Evolutionary conservation across 1,140 invertebrate genomes (phyloP).

Genomic region (Conus ventricosus): DNA sequence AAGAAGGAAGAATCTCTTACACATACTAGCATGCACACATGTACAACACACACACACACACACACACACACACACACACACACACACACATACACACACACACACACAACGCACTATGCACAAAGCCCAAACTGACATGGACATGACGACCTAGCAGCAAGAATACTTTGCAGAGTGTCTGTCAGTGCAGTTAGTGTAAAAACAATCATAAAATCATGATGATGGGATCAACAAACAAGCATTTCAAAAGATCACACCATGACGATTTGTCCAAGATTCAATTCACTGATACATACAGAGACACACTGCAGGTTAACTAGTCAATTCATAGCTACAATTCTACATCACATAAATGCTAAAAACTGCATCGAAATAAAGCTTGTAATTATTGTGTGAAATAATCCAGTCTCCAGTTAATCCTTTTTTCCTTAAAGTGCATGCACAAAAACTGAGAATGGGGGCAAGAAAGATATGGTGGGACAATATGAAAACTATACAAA

Average conservation of each 20-base stretch:
- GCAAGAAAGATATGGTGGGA: too few species aligned
- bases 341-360: too few species aligned
- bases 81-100: not conserved
- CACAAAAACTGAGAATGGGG: too few species aligned
- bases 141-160: not conserved
- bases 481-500: too few species aligned
- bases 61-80: slow-evolving; percentile 5
- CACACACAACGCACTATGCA: not conserved
- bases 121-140: too few species aligned
- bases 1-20: not conserved
- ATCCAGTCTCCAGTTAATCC: too few species aligned
- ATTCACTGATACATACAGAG: not conserved
- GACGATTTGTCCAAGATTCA: not conserved
- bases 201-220: not conserved
- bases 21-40: not conserved
- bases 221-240: not conserved
- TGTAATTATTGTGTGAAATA: too few species aligned
- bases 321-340: too few species aligned
- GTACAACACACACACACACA: not conserved
- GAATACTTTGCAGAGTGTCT: not conserved
- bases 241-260: not conserved
- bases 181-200: not conserved
- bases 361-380: too few species aligned
- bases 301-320: too few species aligned
- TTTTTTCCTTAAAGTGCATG: too few species aligned